A percentile compares a stretch with the other conserved stretches of the same genome.
These are phyloP conservation scores for Otolemur crassicaudatus DNA, from an alignment of 2,797 vertebrate species.

Conservation along the genomic window DNA sequence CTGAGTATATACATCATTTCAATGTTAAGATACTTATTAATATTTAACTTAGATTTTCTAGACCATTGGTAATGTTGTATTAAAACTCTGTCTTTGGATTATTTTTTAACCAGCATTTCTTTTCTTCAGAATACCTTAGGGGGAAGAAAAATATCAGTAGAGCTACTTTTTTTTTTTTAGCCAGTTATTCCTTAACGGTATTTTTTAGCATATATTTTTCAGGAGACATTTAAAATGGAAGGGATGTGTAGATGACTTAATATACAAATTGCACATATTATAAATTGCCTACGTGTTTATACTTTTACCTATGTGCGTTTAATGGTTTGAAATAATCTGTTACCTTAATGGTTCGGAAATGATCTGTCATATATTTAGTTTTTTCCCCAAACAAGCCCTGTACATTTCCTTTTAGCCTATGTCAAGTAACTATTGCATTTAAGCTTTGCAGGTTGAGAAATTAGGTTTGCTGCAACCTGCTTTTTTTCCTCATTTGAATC, in stretches of 20 bases:
- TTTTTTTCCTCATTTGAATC: neutral
- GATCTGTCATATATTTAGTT: slow-evolving; percentile 14
- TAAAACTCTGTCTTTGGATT: slow-evolving; percentile 40
- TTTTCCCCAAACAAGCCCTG: neutral
- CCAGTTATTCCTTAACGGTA: neutral
- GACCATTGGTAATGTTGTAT: neutral
- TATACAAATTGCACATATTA: neutral
- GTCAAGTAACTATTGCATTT: neutral
- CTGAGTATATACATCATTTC: slow-evolving; percentile 51
- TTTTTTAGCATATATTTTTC: slow-evolving; percentile 26
- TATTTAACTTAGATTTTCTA: slow-evolving; percentile 41
- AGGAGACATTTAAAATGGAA: slow-evolving; percentile 20
- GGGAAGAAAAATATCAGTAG: neutral
- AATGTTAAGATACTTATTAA: slow-evolving; percentile 18
- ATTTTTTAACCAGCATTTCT: slow-evolving; percentile 42
- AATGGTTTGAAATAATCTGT: slow-evolving; percentile 37
- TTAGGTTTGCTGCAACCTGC: neutral
- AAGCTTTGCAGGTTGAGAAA: slow-evolving; percentile 22
- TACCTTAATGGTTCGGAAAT: slow-evolving; percentile 42
- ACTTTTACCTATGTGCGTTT: slow-evolving; percentile 1
- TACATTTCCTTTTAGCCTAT: neutral
- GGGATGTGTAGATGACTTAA: neutral
- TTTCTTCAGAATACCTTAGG: slow-evolving; percentile 27
- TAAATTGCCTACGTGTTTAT: neutral
- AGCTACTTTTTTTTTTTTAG: neutral